Base-by-base conservation (phyloP, 1,140 invertebrate genomes). In the Melanaphis sacchari region DNA sequence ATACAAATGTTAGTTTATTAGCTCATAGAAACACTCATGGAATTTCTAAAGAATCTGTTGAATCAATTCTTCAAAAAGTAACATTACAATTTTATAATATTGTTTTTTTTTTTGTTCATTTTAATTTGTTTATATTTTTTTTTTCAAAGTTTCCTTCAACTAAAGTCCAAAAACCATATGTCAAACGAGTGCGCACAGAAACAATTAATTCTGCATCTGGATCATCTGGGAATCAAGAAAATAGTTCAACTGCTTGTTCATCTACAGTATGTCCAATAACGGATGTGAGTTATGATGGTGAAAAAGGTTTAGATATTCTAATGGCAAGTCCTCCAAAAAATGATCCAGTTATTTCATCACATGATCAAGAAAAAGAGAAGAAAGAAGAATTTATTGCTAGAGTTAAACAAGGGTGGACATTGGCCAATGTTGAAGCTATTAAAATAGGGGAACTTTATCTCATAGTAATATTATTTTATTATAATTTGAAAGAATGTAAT, bases 391-490 rank as follows among this genome's bases (percentile, higher is more conserved):
- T 95, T 76, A 95, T 96, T 76, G 95, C 96, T 3, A 96, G 96
- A 94, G 96, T 98, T 49, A 95, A 96, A 94, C 96, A 96, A 91
- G 98, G 98, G 5, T 98, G 98, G 98, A 98, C 97, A 87, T 94
- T 96, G 3, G 95, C 96, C 24, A 97, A 97, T 95, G 96, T 97
- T 15, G 97, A 97, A 36, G 97, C 97, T 49, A 96, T 98, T 52
- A 98, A 97, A 52, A 96, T 99, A 84, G 98, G 98, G 0, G 98
- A 99, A 95, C 95, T 99, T n/a, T 98, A 98, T 96, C 95, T 99
- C 93, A 98, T 98, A 96, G 97, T 97, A 95, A 95, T 94, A 52
- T 89, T 40, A 52, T 24, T 38, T 89, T 88, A 49, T 36, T 38
- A 36, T 22, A 24, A 52, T 43, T 76, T 31, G 4, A 66, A n/a